These are phyloP conservation scores for Gavialis gangeticus DNA, from an alignment of 2,113 vertebrate genomes.

Conservation along the genomic window DNA sequence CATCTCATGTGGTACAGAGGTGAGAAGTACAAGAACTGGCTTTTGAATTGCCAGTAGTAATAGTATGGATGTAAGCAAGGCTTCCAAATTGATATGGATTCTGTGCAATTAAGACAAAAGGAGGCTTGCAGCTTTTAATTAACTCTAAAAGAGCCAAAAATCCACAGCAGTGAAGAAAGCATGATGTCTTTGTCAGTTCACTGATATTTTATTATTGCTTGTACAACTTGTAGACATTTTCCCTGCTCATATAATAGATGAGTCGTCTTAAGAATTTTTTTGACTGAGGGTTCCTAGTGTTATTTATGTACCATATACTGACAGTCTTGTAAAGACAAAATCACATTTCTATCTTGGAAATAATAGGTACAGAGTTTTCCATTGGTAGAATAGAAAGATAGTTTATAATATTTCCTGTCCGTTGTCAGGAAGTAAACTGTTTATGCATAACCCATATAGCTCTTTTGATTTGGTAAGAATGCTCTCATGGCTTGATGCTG, in stretches of 20 bases:
- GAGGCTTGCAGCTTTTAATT: slow-evolving; percentile 4
- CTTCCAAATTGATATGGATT: slow-evolving; percentile 1
- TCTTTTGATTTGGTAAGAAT: too few relatives aligned
- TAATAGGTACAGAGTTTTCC: not conserved
- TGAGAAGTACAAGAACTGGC: not conserved
- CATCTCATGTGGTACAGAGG: not conserved
- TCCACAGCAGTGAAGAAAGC: not conserved
- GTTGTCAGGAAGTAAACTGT: too few relatives aligned
- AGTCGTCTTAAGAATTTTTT: not conserved
- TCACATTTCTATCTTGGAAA: not conserved
- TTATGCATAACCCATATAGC: too few relatives aligned
- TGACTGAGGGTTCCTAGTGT: not conserved
- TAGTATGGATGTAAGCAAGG: not conserved
- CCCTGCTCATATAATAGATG: not conserved
- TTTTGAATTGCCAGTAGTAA: not conserved
- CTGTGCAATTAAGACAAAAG: not conserved
- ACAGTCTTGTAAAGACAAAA: not conserved
- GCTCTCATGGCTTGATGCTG: too few relatives aligned
- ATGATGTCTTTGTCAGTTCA: not conserved
- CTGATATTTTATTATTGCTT: not conserved
- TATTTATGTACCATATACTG: not conserved
- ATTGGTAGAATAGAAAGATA: not conserved
- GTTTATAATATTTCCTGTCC: not conserved
- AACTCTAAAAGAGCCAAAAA: not conserved
- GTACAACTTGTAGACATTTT: not conserved